A percentile compares a stretch with the other conserved stretches of the same genome.
Evolutionary conservation across 30 jellyfish, hydroid and myxozoan genomes (phyloP).

Genomic region (Chironex yamaguchii): DNA sequence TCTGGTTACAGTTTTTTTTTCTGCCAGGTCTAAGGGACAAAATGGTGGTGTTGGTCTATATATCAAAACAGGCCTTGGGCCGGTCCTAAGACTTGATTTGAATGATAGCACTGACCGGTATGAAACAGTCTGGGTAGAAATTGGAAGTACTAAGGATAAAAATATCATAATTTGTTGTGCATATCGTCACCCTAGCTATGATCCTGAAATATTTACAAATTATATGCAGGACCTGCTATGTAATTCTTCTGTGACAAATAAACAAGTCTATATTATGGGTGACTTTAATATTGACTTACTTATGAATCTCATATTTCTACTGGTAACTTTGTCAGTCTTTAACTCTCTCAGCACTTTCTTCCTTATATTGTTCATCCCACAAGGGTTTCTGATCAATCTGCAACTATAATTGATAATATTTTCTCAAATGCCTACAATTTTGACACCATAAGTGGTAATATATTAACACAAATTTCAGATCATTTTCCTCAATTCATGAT

Average conservation of each 20-base stretch:
- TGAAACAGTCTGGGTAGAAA: constrained; percentile 5
- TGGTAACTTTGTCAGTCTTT: constrained; percentile 16
- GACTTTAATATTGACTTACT: not conserved
- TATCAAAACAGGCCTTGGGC: constrained; percentile 30
- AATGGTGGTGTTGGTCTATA: not conserved
- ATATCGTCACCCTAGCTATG: constrained; percentile 24
- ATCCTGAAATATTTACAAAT: not conserved
- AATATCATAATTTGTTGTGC: constrained; percentile 37
- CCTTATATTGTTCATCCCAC: constrained; percentile 63
- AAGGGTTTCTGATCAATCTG: constrained; percentile 56
- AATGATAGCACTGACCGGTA: not conserved
- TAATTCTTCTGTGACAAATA: not conserved
- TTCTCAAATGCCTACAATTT: constrained; percentile 51
- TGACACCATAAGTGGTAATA: constrained; percentile 59
- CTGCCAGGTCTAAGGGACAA: not conserved
- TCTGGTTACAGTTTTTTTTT: not conserved
- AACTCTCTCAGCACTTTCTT: constrained; percentile 50
- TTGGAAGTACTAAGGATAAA: constrained; percentile 20
- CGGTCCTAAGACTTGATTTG: constrained; percentile 17
- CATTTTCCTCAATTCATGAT: constrained; percentile 49
- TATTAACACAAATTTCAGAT: constrained; percentile 32
- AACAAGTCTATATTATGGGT: not conserved
- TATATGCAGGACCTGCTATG: not conserved
- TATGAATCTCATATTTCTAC: not conserved
- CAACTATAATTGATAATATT: constrained; percentile 64